These are phyloP conservation scores for Lophius piscatorius DNA, from an alignment of 2,113 vertebrate genomes.

Conservation along the genomic window DNA sequence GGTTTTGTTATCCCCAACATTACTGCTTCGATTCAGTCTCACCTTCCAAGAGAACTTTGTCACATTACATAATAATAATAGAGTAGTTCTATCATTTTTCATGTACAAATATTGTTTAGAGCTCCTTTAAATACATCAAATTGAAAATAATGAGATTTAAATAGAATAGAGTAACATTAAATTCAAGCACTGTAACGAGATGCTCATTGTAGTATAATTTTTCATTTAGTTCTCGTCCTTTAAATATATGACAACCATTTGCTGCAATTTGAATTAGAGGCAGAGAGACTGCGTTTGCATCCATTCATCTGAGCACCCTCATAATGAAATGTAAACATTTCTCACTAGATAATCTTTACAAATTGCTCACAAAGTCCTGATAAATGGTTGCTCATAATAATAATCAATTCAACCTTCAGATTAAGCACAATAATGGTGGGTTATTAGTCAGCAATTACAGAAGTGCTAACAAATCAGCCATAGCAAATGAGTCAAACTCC, in stretches of 20 bases:
- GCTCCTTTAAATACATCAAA: background rate
- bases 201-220: background rate
- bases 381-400: background rate
- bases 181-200: background rate
- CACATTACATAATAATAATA: too few relatives aligned
- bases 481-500: constrained; percentile 1
- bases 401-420: constrained; percentile 11
- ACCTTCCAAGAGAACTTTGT: background rate
- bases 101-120: background rate
- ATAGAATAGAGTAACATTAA: background rate
- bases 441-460: background rate
- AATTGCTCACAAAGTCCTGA: background rate
- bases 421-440: constrained; percentile 1
- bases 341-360: constrained; percentile 3
- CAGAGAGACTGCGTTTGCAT: too few relatives aligned
- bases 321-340: too few relatives aligned
- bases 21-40: too few relatives aligned
- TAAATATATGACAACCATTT: background rate
- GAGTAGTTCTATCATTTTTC: background rate
- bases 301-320: too few relatives aligned
- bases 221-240: background rate
- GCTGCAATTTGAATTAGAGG: background rate
- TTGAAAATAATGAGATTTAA: background rate
- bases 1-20: too few relatives aligned
- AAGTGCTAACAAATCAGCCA: constrained; percentile 4